Evolutionary conservation across 1,140 invertebrate genomes (phyloP), one percentile per base, ranked within the genome.

Genomic region (Formica exsecta): DNA sequence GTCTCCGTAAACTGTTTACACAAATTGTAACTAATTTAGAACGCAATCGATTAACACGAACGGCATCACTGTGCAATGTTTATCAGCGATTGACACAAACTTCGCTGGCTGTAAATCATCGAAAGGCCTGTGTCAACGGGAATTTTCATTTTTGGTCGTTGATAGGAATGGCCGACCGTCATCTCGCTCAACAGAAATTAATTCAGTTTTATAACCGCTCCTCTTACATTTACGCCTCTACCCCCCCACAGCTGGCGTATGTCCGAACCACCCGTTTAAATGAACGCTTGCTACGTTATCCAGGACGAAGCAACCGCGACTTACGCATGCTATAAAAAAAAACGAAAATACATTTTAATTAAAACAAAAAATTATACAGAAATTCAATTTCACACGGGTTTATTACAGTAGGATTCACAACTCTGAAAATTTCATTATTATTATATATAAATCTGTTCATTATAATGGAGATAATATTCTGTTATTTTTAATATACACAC

Each of bases 1-100:
- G 36, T 11, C 22, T 38, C 19, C 48, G 36, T 48, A 48, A 81
- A 61, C 36, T 44, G 66, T 66, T 70, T 44, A 16, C 9, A 38
- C 38, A 62, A 61, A 73, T 54, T 25, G 25, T 83, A 74, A 83
- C 68, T 83, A 83, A 83, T 83, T 83, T 83, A 73, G 11, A 62
- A 19, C 19, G 9, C 22, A 9, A 9, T 54, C 66, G 36, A 71
- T 71, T 71, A 81, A 71, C 19, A 13, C 13, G 54, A 44, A 54
- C 19, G 11, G 29, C 76, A 41, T 51, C 62, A 29, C 61, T 44
- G 48, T 59, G 44, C 48, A 79, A 79, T 54, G 51, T 57, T 80
- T 41, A 70, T 16, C 13, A 51, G 51, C 65, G 51, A 70, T 80
- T 41, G 51, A 38, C 54, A 38, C 36, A n/a, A 51, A 51, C 76